A percentile compares a stretch with the other conserved stretches of the same genome.
Conservation (phyloP, 2,888 invertebrate genomes). For the Lucinisca nassula region DNA sequence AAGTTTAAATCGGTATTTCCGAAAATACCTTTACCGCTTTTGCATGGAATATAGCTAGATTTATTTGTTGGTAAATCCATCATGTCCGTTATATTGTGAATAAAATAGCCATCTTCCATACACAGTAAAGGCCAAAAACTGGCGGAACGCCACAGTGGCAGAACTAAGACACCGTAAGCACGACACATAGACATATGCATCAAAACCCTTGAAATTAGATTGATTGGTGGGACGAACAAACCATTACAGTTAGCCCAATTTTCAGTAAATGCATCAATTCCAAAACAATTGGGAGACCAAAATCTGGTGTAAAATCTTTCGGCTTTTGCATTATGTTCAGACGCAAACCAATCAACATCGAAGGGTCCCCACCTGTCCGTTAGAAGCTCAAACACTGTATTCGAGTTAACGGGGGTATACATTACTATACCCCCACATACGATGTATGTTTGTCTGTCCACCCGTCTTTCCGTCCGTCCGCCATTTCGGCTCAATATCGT, state of each 20-base stretch:
- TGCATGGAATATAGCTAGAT: neutral
- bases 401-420: no score
- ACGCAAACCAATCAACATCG: neutral
- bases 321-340: constrained; percentile 25
- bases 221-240: constrained; percentile 6
- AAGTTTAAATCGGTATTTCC: no score
- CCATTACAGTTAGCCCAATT: constrained; percentile 18
- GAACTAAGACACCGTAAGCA: neutral
- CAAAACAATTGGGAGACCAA: no score
- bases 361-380: neutral
- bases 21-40: neutral
- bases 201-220: neutral
- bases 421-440: no score
- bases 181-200: constrained; percentile 3
- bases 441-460: no score
- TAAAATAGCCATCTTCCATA: neutral
- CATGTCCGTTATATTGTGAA: neutral
- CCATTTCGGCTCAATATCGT: no score
- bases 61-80: neutral
- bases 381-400: no score
- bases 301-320: constrained; percentile 8
- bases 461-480: no score
- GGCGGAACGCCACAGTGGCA: constrained; percentile 9
- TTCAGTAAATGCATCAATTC: neutral
- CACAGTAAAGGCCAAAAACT: constrained; percentile 11